Evolutionary conservation across 2,113 vertebrate species (phyloP), one percentile per base, ranked within the genome.

Genomic region (Paradisaea rubra): DNA sequence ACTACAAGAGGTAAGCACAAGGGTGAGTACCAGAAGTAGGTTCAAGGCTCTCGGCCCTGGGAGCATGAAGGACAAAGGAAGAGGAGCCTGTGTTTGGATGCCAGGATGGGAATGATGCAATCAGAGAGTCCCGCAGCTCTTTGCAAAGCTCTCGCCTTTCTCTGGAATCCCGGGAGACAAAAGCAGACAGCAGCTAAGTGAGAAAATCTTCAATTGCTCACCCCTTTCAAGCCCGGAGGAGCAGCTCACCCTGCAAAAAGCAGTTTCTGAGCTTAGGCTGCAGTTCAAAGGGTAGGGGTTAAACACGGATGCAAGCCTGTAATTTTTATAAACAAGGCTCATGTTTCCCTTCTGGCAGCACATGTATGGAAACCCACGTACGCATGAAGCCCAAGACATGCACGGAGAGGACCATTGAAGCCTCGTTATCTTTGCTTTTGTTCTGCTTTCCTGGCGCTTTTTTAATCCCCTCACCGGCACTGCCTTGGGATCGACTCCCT

Each of bases 311-410:
- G 93, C 86, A 94, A 97, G 93, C 73, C 90, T 94, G 71, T 95
- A 85, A 97, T 97, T 98, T 97, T 96, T 95, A 81, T 96, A 97
- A 97, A 96, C 88, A 96, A 70, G 86, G 80, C 66, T 96, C 84
- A 68, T 72, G 70, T 94, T 94, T 88, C 86, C 95, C 81, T 96
- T 80, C 88, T 97, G 93, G 89, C 95, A 86, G 90, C 88, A 87
- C 90, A 50, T 27, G 91, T 78, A 93, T 96, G 94, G 50, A 63
- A 94, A 93, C 86, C 74, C 81, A 81, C 21, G 33, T 91, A 97
- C 1, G 6, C 82, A 49, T 39, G 85, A 41, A 76, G 45, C 56
- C 78, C 71, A 50, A 87, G 84, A 85, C 83, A 89, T 11, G 56
- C 79, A 81, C 2, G 15, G 15, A 66, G 90, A 86, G 81, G 60